Evolutionary conservation across 2,888 invertebrate species (phyloP).

Genomic region (Isoperla grammatica): DNA sequence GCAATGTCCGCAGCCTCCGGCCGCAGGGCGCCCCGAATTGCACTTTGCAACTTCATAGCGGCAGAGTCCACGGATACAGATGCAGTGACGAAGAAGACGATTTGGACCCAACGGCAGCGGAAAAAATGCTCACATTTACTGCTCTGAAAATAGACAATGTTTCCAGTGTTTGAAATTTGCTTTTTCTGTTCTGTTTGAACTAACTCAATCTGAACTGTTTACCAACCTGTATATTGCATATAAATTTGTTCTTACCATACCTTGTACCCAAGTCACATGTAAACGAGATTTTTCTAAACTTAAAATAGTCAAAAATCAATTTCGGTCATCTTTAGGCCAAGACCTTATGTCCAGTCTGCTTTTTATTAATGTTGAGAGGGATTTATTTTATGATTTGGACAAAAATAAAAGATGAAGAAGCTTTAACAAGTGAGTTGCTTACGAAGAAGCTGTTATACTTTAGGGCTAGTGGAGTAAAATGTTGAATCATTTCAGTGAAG

Average conservation of each 20-base stretch:
- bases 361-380: constrained; percentile 8
- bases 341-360: constrained; percentile 14
- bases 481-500: too few relatives aligned
- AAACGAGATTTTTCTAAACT: constrained; percentile 25
- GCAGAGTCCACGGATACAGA: too few relatives aligned
- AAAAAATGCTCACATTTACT: not conserved
- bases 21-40: too few relatives aligned
- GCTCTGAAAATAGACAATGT: constrained; percentile 5
- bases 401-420: too few relatives aligned
- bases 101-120: not conserved
- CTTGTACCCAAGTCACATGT: constrained; percentile 25
- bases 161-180: constrained; percentile 4
- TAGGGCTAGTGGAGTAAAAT: not conserved
- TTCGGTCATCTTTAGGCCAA: constrained; percentile 18
- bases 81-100: too few relatives aligned
- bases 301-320: constrained; percentile 21
- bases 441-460: not conserved
- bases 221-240: too few relatives aligned
- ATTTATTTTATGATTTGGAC: not conserved
- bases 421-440: constrained; percentile 20
- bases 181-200: constrained; percentile 10
- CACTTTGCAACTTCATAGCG: too few relatives aligned
- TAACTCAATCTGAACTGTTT: not conserved
- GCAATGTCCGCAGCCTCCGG: too few relatives aligned
- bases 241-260: constrained; percentile 18